A percentile compares a stretch with the other conserved stretches of the same genome.
Evolutionary conservation across 2,888 invertebrate genomes (phyloP).

Genomic region (Eumacrocentrus americanus): DNA sequence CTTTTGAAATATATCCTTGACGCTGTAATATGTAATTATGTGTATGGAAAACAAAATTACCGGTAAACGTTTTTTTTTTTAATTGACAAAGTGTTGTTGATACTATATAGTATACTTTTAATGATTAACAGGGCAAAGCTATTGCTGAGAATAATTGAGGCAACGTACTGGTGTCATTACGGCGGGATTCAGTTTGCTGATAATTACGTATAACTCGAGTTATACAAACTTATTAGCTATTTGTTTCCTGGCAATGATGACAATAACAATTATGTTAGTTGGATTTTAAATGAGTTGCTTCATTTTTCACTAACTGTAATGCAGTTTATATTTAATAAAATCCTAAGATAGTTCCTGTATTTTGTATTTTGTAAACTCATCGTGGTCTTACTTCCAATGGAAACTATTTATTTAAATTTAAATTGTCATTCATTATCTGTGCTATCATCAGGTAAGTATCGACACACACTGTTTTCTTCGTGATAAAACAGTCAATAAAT

Average conservation of each 20-base stretch:
- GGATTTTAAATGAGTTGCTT: constrained; percentile 17
- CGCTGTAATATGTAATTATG: constrained; percentile 10
- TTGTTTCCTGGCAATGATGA: constrained; percentile 23
- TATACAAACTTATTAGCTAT: neutral
- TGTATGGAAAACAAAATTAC: constrained; percentile 4
- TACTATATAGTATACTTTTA: neutral
- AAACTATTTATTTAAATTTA: neutral
- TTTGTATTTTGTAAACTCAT: constrained; percentile 1
- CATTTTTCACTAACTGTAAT: constrained; percentile 27
- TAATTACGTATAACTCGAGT: neutral
- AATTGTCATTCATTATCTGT: neutral
- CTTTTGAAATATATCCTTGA: constrained; percentile 1
- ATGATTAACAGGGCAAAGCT: neutral
- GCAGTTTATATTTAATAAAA: constrained; percentile 30
- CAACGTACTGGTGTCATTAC: constrained; percentile 1
- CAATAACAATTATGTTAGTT: constrained; percentile 27
- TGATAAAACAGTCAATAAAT: too few species aligned
- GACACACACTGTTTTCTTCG: too few species aligned
- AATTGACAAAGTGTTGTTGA: neutral
- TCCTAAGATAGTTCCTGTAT: constrained; percentile 10
- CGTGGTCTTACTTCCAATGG: neutral
- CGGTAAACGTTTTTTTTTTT: constrained; percentile 1
- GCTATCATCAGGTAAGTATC: neutral
- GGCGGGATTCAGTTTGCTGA: constrained; percentile 9
- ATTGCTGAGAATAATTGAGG: neutral